Evolutionary conservation across 2,888 invertebrate species (phyloP), one percentile per base, ranked within the genome.

Genomic region (Prenolepis imparis): DNA sequence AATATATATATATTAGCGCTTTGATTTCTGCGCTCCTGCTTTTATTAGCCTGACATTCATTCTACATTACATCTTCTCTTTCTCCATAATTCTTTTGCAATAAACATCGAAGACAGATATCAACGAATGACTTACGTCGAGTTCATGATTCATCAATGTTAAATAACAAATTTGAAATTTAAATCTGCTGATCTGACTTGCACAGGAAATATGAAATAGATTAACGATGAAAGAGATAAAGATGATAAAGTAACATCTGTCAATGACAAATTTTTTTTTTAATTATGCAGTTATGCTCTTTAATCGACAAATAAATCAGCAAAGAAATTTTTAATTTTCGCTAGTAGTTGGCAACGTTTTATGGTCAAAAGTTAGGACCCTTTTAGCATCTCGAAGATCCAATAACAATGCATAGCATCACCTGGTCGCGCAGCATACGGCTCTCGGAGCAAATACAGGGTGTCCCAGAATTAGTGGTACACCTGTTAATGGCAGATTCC

Each of bases 361-460:
- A 68, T 68, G 41, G 70, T 77, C 55, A 39, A 77, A 67, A 12
- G 68, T n/a, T 44, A 41, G 9, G n/a, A 15, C 24, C 9, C 41
- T 57, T 28, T 39, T 39, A 28, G 0, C 67, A 55, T n/a, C n/a
- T 52, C n/a, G 24, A 55, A 57, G 57, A 68, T 68, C 28, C 39
- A 57, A 77, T 77, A 41, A 67, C 66, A 64, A 67, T 41, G 55
- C 68, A 28, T 28, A 55, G 70, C 77, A 41, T 39, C 67, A 68
- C 67, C 78, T 78, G 78, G 78, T 78, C 78, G 78, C 73, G 78
- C 78, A 44, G 73, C 78, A 78, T 44, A 59, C 57, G 44, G 18
- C 78, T 67, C 77, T 77, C 68, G 39, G 59, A 21, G 59, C 39
- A 67, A n/a, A n/a, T n/a, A n/a, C n/a, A n/a, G n/a, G n/a, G n/a